phyloP scores from a whole-genome alignment of 2,888 invertebrate species.

The Tromatobia lineatoria region DNA sequence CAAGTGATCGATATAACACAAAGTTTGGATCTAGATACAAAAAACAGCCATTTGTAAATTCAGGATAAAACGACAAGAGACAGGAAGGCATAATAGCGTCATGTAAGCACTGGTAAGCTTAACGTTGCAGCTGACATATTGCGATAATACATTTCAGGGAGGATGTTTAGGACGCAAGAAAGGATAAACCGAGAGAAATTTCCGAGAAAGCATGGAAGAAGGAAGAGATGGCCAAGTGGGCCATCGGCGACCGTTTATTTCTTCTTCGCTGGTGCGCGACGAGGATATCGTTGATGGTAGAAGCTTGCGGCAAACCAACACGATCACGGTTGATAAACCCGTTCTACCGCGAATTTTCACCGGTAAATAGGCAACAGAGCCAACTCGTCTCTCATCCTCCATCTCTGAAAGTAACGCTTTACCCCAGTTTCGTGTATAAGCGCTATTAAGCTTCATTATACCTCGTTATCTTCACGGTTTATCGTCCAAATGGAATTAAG shows the following conservation, averaged over 20 bases:
- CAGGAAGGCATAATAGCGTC: constrained; percentile 16
- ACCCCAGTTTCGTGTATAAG: constrained; percentile 42
- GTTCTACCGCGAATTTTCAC: constrained; percentile 68
- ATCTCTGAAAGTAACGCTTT: constrained; percentile 6
- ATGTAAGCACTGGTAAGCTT: constrained; percentile 20
- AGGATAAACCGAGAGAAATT: constrained; percentile 43
- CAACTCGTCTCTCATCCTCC: constrained; percentile 39
- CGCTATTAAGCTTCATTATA: constrained; percentile 40
- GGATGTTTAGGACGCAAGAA: constrained; percentile 37
- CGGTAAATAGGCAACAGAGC: constrained; percentile 61
- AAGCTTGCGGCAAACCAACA: constrained; percentile 24
- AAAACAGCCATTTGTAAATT: background rate
- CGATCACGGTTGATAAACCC: constrained; percentile 66
- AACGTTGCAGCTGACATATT: constrained; percentile 30
- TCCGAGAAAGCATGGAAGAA: constrained; percentile 38
- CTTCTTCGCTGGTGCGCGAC: constrained; percentile 22
- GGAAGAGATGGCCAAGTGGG: constrained; percentile 11
- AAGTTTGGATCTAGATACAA: too few species aligned
- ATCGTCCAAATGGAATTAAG: constrained; percentile 39
- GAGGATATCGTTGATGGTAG: constrained; percentile 28
- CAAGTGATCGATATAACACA: too few species aligned
- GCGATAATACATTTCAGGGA: constrained; percentile 35
- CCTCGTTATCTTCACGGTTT: constrained; percentile 27
- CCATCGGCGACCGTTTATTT: constrained; percentile 44
- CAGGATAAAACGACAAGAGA: background rate